Base-by-base conservation (phyloP, 2,113 vertebrate species). In the Anoplopoma fimbria region DNA sequence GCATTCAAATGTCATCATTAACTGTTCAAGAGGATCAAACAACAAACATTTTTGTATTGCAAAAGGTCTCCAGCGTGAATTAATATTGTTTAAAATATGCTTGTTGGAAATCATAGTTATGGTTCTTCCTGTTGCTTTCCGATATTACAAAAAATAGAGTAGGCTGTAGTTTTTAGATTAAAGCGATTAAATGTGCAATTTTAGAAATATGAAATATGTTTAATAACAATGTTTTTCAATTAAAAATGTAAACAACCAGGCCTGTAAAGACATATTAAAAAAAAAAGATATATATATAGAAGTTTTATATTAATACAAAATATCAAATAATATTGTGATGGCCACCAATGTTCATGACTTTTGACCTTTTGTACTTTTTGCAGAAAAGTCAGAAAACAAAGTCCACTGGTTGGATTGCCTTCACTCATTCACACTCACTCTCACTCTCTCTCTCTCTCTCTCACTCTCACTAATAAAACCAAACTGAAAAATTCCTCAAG, bases 401-500 rank as follows among this genome's bases (percentile, higher is more conserved):
- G 45, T 74, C 19, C 45, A n/a, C 34, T 9, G 33, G 67, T n/a
- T 65, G 42, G 58, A 69, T 5, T 36, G 8, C 25, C 19, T 42
- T 53, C 7, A 27, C 25, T 61, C 33, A n/a, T 42, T 14, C 27
- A 31, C n/a, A 55, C 23, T 38, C 13, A 62, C 27, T 70, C 15
- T 29, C 19, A 58, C 31, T 58, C 19, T 12, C 38, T 40, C 6
- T 25, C 29, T 53, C 47, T 19, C 55, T 27, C 47, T 49, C 19
- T 49, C 23, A 29, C 13, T 60, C 31, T 67, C 15, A 3, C 38
- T n/a, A 19, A 82, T 62, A 70, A 60, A 73, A 87, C 58, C 70
- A 34, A 88, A 69, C 61, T 69, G 79, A 31, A 49, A 74, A 62
- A 82, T 78, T 77, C 69, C 45, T 78, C 47, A 49, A 82, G 42